Conservation (phyloP, 2,888 invertebrate species). For the Tachystola acroxantha region DNA sequence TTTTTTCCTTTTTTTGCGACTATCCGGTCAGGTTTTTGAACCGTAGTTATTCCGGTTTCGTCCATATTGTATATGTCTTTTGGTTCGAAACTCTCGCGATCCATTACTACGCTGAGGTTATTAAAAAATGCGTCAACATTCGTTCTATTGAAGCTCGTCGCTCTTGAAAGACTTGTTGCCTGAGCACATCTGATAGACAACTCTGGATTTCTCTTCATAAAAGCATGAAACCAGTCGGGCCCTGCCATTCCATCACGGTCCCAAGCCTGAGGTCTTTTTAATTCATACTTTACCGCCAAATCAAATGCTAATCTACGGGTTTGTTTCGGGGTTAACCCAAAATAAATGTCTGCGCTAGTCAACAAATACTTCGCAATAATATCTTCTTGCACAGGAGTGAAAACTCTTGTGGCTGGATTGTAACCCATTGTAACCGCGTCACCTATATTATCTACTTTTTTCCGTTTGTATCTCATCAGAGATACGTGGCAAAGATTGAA, state of each 20-base stretch:
- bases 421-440: not conserved
- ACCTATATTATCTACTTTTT: not conserved
- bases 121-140: slow-evolving; percentile 15
- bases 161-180: slow-evolving; percentile 15
- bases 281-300: slow-evolving; percentile 9
- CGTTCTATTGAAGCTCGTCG: slow-evolving; percentile 13
- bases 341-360: not conserved
- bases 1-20: slow-evolving; percentile 16
- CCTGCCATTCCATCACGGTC: slow-evolving; percentile 12
- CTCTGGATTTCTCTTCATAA: slow-evolving; percentile 10
- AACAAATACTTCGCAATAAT: not conserved
- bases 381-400: not conserved
- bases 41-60: slow-evolving; percentile 23
- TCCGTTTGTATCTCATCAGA: slow-evolving; percentile 4
- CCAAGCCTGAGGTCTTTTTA: slow-evolving; percentile 10
- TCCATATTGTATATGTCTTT: slow-evolving; percentile 16
- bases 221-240: not conserved
- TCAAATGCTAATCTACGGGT: slow-evolving; percentile 12
- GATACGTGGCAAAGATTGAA: slow-evolving; percentile 6
- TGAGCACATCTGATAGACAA: slow-evolving; percentile 11
- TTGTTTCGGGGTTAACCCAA: slow-evolving; percentile 6
- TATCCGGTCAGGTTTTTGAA: slow-evolving; percentile 20
- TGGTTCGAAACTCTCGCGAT: slow-evolving; percentile 12
- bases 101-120: slow-evolving; percentile 14
- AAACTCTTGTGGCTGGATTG: not conserved